Conservation (phyloP, 2,797 vertebrate species). For the Sebastes dallii region DNA sequence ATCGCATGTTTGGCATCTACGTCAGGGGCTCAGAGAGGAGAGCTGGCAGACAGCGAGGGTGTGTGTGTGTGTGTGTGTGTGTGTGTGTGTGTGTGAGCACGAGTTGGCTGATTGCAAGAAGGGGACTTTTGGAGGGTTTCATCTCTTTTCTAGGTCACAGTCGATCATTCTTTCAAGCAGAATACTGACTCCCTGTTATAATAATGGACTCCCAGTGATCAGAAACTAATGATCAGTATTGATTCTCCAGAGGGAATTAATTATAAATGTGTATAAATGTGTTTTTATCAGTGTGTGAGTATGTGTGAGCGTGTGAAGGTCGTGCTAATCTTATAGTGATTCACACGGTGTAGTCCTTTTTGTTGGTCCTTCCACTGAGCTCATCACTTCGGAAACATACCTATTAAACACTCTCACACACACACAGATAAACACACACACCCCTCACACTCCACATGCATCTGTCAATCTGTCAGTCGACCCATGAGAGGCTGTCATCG, state of each 20-base stretch:
- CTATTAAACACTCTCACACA: conserved; percentile 21
- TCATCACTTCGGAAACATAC: conserved; percentile 38
- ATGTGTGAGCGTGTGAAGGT: conserved; percentile 19
- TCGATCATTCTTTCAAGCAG: conserved; percentile 17
- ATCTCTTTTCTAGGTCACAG: conserved; percentile 46
- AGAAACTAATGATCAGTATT: not conserved
- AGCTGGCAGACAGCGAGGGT: conserved; percentile 24
- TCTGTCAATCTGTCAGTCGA: conserved; percentile 47
- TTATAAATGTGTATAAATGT: not conserved
- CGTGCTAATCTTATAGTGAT: conserved; percentile 44
- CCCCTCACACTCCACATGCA: conserved; percentile 26
- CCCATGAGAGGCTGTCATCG: conserved; percentile 21
- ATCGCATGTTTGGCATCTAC: conserved; percentile 35
- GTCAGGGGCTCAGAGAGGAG: conserved; percentile 22
- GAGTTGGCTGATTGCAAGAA: conserved; percentile 24
- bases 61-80: not conserved
- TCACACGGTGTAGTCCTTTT: conserved; percentile 38
- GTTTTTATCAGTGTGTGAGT: not conserved
- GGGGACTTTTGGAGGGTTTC: conserved; percentile 28
- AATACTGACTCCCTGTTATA: conserved; percentile 11
- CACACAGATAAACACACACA: conserved; percentile 19
- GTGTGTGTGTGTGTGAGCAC: not conserved
- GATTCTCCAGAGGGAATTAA: not conserved
- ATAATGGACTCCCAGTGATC: not conserved
- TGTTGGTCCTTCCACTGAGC: conserved; percentile 35